phyloP scores from a whole-genome alignment of 1,140 invertebrate species.

The Drosophila kikkawai region DNA sequence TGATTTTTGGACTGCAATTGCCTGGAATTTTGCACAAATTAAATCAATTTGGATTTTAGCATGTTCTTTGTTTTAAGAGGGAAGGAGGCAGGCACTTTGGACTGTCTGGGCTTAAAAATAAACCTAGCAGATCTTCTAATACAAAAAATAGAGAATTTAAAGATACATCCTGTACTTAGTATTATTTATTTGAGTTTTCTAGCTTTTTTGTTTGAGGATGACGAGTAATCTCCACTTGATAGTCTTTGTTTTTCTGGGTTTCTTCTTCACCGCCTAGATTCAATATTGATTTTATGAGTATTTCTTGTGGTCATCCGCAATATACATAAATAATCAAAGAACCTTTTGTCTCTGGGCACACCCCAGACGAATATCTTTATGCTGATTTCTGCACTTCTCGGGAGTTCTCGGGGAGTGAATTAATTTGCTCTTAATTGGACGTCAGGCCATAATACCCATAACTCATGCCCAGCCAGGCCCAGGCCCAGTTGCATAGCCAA shows the following conservation, averaged over 20 bases:
- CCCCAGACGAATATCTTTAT: conserved; percentile 23
- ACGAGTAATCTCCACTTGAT: not conserved
- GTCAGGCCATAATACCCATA: conserved; percentile 22
- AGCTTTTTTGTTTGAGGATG: not conserved
- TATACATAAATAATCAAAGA: conserved; percentile 23
- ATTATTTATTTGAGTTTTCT: too few relatives aligned
- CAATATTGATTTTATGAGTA: conserved; percentile 16
- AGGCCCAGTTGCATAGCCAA: conserved; percentile 46
- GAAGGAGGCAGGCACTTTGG: conserved; percentile 8
- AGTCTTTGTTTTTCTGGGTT: not conserved
- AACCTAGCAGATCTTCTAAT: not conserved
- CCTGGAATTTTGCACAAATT: conserved; percentile 49
- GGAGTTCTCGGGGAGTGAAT: conserved; percentile 25
- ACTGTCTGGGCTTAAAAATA: conserved; percentile 11
- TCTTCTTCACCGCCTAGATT: conserved; percentile 2
- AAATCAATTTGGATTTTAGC: conserved; percentile 56
- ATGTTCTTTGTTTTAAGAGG: conserved; percentile 17
- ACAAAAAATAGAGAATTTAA: not conserved
- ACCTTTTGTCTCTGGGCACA: conserved; percentile 24
- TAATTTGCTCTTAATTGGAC: conserved; percentile 49
- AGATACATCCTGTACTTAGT: too few relatives aligned
- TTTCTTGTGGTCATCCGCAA: conserved; percentile 23
- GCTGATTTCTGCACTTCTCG: conserved; percentile 28
- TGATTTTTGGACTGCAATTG: conserved; percentile 40
- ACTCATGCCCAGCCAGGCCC: conserved; percentile 20